Conservation (phyloP, 2,113 vertebrate genomes). For the Rhabdomys dilectus region DNA sequence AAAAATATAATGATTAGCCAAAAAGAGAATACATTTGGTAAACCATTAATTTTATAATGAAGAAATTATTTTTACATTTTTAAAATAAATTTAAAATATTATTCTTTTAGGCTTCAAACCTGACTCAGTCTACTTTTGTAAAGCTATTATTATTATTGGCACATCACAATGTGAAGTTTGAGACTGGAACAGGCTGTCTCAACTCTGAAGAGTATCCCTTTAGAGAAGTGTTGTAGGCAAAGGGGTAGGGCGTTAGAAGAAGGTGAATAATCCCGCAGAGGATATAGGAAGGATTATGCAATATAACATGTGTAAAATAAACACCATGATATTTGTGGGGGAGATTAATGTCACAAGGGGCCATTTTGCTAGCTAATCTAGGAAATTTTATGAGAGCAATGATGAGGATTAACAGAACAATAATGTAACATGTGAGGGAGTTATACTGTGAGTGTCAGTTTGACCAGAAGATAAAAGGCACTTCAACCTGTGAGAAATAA, state of each 20-base stretch:
- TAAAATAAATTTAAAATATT: not conserved
- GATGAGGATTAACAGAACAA: not conserved
- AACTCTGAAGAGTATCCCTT: not conserved
- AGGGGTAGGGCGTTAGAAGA: not conserved
- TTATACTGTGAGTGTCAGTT: not conserved
- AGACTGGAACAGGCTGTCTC: not conserved
- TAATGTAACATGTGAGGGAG: not conserved
- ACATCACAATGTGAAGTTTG: not conserved
- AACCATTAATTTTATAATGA: not conserved
- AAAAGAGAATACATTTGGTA: slow-evolving; percentile 4
- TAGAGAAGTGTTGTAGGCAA: not conserved
- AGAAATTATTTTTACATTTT: slow-evolving; percentile 10
- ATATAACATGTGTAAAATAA: not conserved
- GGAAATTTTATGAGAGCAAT: not conserved
- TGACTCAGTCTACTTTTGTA: not conserved
- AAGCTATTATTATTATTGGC: not conserved
- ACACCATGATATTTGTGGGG: not conserved
- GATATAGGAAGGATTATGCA: not conserved
- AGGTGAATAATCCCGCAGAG: not conserved
- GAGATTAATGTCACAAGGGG: not conserved
- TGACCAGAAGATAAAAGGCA: not conserved
- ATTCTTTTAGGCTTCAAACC: not conserved
- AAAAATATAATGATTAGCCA: not conserved
- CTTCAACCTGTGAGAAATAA: not conserved
- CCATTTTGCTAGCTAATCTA: not conserved